phyloP scores from a whole-genome alignment of 2,113 vertebrate species.

The Pteropus alecto region DNA sequence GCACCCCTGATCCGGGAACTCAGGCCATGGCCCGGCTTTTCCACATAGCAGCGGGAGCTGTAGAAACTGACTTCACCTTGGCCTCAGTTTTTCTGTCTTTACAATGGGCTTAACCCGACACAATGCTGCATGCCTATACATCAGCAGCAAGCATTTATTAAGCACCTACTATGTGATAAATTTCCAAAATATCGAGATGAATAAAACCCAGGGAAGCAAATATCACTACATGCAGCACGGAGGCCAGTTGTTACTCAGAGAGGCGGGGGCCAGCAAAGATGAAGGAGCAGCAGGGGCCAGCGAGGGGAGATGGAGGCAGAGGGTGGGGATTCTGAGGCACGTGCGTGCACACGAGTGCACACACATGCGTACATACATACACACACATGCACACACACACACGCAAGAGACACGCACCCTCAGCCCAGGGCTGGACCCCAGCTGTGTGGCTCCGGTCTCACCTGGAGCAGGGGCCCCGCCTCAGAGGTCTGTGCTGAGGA shows the following conservation, averaged over 20 bases:
- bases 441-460: not conserved
- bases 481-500: not conserved
- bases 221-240: not conserved
- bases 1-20: too few relatives aligned
- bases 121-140: fast-evolving
- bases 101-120: not conserved
- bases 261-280: not conserved
- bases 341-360: fast-evolving
- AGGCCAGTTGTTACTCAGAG: not conserved
- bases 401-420: not conserved
- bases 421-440: not conserved
- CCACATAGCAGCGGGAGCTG: not conserved
- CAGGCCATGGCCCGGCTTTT: not conserved
- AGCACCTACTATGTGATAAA: not conserved
- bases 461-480: not conserved
- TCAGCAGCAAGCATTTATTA: not conserved
- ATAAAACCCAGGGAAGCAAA: not conserved
- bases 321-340: not conserved
- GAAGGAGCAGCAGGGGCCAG: not conserved
- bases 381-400: too few relatives aligned
- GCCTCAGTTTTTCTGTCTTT: not conserved
- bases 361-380: not conserved
- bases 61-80: not conserved
- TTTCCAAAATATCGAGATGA: not conserved
- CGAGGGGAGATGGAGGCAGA: not conserved